Evolutionary conservation across 2,888 invertebrate species (phyloP).

Genomic region (Ichneumon xanthorius): DNA sequence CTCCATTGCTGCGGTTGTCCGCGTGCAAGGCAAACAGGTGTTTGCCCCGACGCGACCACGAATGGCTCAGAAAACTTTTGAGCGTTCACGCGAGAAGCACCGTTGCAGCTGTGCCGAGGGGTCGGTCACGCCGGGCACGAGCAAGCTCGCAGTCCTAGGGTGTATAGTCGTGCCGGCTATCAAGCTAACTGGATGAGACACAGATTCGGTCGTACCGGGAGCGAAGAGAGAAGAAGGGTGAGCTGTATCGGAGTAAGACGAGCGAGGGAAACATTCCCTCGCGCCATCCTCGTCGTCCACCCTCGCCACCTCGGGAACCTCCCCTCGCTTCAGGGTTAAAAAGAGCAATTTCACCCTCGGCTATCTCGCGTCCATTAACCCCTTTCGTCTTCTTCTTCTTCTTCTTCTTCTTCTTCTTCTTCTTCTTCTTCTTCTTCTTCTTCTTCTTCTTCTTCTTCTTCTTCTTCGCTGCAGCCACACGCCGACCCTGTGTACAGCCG

Average conservation of each 20-base stretch:
- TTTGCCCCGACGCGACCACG: constrained; percentile 48
- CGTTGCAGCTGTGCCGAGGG: constrained; percentile 29
- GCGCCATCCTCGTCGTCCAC: constrained; percentile 52
- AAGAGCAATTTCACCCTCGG: constrained; percentile 68
- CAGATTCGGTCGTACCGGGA: constrained; percentile 68
- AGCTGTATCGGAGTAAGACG: constrained; percentile 21
- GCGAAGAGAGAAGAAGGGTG: constrained; percentile 23
- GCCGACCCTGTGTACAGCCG: constrained; percentile 17
- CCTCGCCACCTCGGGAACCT: constrained; percentile 55
- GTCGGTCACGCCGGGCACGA: constrained; percentile 23
- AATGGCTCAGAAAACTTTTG: constrained; percentile 60
- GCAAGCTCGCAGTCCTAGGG: constrained; percentile 41
- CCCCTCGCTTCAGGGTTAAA: constrained; percentile 51
- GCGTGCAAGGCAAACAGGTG: constrained; percentile 67
- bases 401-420: background rate
- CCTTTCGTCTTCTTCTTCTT: constrained; percentile 18
- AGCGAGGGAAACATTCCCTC: constrained; percentile 47
- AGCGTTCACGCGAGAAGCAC: constrained; percentile 57
- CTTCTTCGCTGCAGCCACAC: constrained; percentile 25
- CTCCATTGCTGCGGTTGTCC: constrained; percentile 10
- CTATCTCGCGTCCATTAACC: constrained; percentile 32
- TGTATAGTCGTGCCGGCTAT: constrained; percentile 59
- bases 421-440: background rate
- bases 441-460: background rate
- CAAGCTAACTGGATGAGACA: constrained; percentile 72